These are phyloP conservation scores for Zeus faber DNA, from an alignment of 2,113 vertebrate genomes.

Conservation along the genomic window DNA sequence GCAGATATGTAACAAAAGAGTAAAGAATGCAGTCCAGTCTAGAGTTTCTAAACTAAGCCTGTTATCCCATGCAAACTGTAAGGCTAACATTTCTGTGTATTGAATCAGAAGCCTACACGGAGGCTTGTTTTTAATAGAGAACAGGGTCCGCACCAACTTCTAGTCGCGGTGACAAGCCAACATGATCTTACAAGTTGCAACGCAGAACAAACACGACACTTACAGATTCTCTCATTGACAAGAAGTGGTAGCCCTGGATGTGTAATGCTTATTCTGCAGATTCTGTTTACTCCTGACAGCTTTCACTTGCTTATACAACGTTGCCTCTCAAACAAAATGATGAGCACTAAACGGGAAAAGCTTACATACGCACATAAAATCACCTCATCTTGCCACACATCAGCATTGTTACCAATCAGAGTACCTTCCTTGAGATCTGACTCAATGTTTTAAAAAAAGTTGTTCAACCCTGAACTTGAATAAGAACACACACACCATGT, in stretches of 20 bases:
- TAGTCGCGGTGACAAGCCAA: background rate
- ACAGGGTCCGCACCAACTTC: background rate
- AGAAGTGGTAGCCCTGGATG: background rate
- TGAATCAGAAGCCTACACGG: background rate
- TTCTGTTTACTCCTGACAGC: constrained; percentile 24
- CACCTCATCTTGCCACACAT: constrained; percentile 24
- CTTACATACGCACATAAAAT: constrained; percentile 30
- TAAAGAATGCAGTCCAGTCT: too few species aligned
- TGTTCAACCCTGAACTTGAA: background rate
- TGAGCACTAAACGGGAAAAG: constrained; percentile 23
- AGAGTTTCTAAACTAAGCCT: too few species aligned
- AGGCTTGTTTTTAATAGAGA: background rate
- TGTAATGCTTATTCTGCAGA: constrained; percentile 19
- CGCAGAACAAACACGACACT: background rate
- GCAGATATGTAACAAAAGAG: too few species aligned
- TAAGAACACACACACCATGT: background rate
- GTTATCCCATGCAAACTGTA: too few species aligned
- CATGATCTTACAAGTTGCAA: background rate
- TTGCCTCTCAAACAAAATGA: constrained; percentile 26
- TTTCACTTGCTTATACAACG: constrained; percentile 17
- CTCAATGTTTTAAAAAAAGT: background rate
- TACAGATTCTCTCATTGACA: background rate
- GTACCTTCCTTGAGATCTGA: background rate
- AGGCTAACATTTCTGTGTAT: too few species aligned
- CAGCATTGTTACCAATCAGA: constrained; percentile 20